Evolutionary conservation across 2,113 vertebrate genomes (phyloP), one percentile per base, ranked within the genome.

Genomic region (Burhinus oedicnemus): DNA sequence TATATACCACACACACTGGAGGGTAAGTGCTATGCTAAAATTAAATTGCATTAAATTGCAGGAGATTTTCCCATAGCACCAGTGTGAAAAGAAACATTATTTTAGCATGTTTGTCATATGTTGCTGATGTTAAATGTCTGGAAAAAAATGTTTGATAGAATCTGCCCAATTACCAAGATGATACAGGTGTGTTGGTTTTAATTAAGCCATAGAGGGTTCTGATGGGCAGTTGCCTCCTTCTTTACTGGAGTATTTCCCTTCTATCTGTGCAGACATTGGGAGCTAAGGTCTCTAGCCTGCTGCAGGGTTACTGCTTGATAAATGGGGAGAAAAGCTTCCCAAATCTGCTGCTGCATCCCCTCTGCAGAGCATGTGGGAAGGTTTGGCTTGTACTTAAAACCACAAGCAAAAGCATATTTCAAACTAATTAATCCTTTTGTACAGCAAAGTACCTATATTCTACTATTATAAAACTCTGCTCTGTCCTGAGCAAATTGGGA

Each of bases 261-360:
- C 27, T 76, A 6, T 58, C n/a, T 0, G 0, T 81, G n/a, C 22
- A 60, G 13, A 61, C 29, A 32, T 2, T 58, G 29, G 34, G 30
- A 78, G 29, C 12, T 21, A 76, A 47, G 8, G 32, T 55, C 32
- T 90, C 29, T 45, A 78, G 34, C 17, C 40, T 84, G 25, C 21
- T 57, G 23, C 22, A 66, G 36, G 0, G 0, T 36, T 66, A 52
- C 21, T 89, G 42, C 51, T 83, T 54, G 26, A 77, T 62, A 91
- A 94, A 45, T 5, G n/a, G 18, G 9, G 34, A 89, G 22, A 69
- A 91, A 77, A 91, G 26, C 23, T 87, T 84, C 81, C 34, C 21
- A 58, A 29, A 70, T 77, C 9, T 54, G 18, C 34, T 62, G 12
- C 47, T 92, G 29, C 15, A 64, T 51, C 13, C 13, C 11, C 20